A percentile compares a stretch with the other conserved stretches of the same genome.
phyloP scores from a whole-genome alignment of 2,797 vertebrate species.

The Halcyon chelicuti region DNA sequence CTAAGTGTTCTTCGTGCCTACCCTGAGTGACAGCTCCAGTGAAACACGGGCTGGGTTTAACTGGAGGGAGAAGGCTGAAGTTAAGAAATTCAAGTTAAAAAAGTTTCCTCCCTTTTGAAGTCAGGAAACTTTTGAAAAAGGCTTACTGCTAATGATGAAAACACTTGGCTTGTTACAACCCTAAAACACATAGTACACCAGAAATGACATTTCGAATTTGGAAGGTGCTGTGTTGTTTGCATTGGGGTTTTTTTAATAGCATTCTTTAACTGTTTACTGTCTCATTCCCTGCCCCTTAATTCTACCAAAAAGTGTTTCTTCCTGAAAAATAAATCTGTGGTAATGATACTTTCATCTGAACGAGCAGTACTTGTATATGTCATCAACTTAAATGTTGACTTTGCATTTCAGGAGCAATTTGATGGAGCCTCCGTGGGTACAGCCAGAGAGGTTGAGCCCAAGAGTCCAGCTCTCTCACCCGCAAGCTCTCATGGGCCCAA shows the following conservation, averaged over 20 bases:
- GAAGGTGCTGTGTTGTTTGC: not conserved
- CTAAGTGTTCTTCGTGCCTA: not conserved
- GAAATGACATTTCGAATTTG: not conserved
- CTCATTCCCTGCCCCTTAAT: not conserved
- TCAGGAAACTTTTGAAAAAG: not conserved
- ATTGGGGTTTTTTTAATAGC: not conserved
- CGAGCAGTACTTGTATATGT: not conserved
- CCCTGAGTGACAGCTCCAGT: not conserved
- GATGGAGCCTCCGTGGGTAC: conserved; percentile 79
- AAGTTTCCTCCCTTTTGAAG: not conserved
- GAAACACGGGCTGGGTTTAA: not conserved
- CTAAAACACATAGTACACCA: not conserved
- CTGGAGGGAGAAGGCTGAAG: not conserved
- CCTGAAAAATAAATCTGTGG: not conserved
- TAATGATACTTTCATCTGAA: not conserved
- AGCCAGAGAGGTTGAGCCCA: conserved; percentile 80
- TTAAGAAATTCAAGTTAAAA: not conserved
- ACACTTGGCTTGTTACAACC: not conserved
- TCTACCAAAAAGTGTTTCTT: not conserved
- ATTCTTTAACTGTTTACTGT: not conserved
- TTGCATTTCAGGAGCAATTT: conserved; percentile 84
- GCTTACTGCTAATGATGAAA: not conserved
- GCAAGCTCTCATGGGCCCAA: conserved; percentile 64
- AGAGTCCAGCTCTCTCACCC: conserved; percentile 57
- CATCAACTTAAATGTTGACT: not conserved